Evolutionary conservation across 64 coral and sea anemone species (phyloP), one percentile per base, ranked within the genome.

Genomic region (Montipora cactus): DNA sequence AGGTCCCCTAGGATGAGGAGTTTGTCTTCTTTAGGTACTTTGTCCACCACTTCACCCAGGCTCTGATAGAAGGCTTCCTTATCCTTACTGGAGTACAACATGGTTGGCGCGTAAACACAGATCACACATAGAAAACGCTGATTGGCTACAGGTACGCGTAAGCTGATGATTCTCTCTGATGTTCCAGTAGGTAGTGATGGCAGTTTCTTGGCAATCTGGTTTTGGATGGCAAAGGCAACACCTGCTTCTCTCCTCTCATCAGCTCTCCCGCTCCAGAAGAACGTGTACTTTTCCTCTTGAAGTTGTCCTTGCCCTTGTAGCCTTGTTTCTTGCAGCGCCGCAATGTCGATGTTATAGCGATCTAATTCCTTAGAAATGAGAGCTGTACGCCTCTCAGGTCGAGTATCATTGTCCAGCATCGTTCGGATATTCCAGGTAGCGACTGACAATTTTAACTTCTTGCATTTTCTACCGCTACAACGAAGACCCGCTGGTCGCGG

Each of bases 1-100:
- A 81, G 81, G 78, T 90, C 75, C 8, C 88, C 75, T 47, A 90
- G 44, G 15, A 80, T 90, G 5, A 79, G 55, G 44, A 80, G 76
- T 19, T 90, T 90, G 77, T 90, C 88, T 47, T 79, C 59, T 90
- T 20, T 74, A 11, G 23, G 66, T 9, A 87, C 67, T 19, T 18
- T 70, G 67, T 18, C 13, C 67, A 70, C 15, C n/a, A 70, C n/a
- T 12, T 70, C 12, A 70, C 13, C n/a, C 13, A 70, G 67, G 13
- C n/a, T 19, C n/a, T 70, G 67, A n/a, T 83, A 83, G 80, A 59
- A 83, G 7, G 46, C 11, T 14, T 83, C 80, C 50, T 83, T 83
- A 4, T 15, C 50, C 21, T 50, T n/a, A 57, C n/a, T 52, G 59
- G 80, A 53, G 20, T 83, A 19, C 59, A 4, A 9, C 80, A 83